A percentile compares a stretch with the other conserved stretches of the same genome.
Evolutionary conservation across 2,797 vertebrate genomes (phyloP).

Genomic region (Siniperca obscura): DNA sequence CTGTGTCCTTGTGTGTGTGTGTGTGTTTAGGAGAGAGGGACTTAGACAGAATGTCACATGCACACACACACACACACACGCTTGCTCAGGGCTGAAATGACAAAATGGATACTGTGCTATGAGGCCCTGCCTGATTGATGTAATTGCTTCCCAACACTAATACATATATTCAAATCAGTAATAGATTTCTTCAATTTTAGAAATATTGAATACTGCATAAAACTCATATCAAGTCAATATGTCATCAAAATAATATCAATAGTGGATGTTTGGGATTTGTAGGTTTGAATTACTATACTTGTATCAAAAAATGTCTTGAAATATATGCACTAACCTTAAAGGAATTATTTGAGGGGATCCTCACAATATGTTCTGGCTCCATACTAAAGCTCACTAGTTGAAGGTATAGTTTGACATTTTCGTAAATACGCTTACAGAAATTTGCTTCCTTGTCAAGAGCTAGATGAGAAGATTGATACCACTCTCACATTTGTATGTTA

Average conservation of each 20-base stretch:
- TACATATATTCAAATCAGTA: slow-evolving; percentile 11
- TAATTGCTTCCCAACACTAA: slow-evolving; percentile 3
- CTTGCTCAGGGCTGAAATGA: slow-evolving; percentile 11
- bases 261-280: neutral
- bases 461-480: no score
- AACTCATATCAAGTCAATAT: neutral
- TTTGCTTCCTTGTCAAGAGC: no score
- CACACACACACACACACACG: neutral
- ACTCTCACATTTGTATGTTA: no score
- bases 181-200: neutral
- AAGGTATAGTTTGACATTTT: neutral
- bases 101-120: slow-evolving; percentile 23
- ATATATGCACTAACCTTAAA: neutral
- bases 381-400: no score
- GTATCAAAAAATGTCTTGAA: no score
- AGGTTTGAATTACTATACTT: neutral
- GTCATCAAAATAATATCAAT: neutral
- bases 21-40: slow-evolving; percentile 14
- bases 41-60: slow-evolving; percentile 1
- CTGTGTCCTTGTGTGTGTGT: slow-evolving; percentile 5
- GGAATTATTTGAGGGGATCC: neutral
- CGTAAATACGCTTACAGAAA: neutral
- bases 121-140: slow-evolving; percentile 37
- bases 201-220: neutral
- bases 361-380: no score